Conservation (phyloP, 2,113 vertebrate genomes). For the Charadrius vociferus region DNA sequence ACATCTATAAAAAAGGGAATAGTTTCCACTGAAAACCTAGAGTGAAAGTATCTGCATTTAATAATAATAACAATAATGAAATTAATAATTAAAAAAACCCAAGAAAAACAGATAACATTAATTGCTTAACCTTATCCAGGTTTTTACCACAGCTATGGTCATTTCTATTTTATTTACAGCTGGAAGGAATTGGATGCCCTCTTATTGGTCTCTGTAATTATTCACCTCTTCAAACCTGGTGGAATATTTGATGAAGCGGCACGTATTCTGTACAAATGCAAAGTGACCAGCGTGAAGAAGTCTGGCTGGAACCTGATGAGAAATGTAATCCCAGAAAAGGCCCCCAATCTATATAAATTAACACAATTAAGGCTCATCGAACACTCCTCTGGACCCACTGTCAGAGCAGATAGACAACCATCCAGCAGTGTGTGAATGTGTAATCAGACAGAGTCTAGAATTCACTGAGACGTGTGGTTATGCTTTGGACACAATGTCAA, state of each 20-base stretch:
- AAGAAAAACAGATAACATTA: fast-evolving
- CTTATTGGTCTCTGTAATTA: neutral
- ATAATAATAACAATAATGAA: neutral
- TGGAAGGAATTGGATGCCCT: neutral
- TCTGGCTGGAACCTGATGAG: conserved; percentile 20
- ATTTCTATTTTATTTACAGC: neutral
- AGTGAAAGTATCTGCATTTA: neutral
- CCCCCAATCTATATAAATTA: conserved; percentile 24
- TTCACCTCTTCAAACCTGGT: neutral
- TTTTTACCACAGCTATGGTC: neutral
- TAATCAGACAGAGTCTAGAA: conserved; percentile 16
- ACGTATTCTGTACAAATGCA: neutral
- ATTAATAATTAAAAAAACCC: fast-evolving
- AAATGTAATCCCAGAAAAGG: neutral
- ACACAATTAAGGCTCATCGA: conserved; percentile 24
- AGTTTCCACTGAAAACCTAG: neutral
- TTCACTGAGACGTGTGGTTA: neutral
- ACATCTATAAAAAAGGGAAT: neutral
- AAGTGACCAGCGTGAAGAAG: neutral
- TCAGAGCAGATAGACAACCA: conserved; percentile 42
- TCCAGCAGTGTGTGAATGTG: neutral
- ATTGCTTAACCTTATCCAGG: neutral
- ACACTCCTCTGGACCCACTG: neutral
- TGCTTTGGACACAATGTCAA: conserved; percentile 52
- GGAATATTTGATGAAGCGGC: neutral